A percentile compares a stretch with the other conserved stretches of the same genome.
Conservation (phyloP, 2,888 invertebrate species). For the Apamea sordens region DNA sequence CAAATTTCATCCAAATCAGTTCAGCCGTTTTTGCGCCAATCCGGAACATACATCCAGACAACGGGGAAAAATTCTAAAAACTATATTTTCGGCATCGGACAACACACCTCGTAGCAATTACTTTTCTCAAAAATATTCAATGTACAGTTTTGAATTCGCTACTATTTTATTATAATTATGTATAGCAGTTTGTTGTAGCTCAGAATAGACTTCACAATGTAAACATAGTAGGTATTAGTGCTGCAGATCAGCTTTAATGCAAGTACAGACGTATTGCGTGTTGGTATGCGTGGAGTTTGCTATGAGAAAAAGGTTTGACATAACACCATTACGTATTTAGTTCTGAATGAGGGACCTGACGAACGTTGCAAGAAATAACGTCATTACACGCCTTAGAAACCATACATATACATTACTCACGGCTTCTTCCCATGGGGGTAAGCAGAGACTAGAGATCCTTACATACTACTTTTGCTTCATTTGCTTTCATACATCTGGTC, state of each 20-base stretch:
- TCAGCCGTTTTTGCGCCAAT: no score
- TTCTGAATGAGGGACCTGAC: constrained; percentile 21
- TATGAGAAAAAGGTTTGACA: constrained; percentile 42
- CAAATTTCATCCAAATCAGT: no score
- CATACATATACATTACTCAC: neutral
- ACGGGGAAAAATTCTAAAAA: neutral
- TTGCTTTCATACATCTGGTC: neutral
- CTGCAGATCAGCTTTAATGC: constrained; percentile 10
- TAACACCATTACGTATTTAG: constrained; percentile 31
- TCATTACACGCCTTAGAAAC: constrained; percentile 23
- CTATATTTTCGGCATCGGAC: neutral
- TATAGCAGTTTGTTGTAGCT: constrained; percentile 27
- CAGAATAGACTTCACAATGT: constrained; percentile 45
- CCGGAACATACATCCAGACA: no score
- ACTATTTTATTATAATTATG: neutral
- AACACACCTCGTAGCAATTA: neutral
- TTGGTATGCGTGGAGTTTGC: constrained; percentile 18
- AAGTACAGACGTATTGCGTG: constrained; percentile 29
- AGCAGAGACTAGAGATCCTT: neutral
- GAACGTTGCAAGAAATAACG: constrained; percentile 18
- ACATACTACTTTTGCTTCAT: neutral
- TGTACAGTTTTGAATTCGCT: neutral
- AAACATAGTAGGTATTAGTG: constrained; percentile 19
- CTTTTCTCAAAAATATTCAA: neutral
- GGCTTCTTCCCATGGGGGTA: neutral